Base-by-base conservation (phyloP, 2,113 vertebrate genomes). In the Aspidoscelis tigris region DNA sequence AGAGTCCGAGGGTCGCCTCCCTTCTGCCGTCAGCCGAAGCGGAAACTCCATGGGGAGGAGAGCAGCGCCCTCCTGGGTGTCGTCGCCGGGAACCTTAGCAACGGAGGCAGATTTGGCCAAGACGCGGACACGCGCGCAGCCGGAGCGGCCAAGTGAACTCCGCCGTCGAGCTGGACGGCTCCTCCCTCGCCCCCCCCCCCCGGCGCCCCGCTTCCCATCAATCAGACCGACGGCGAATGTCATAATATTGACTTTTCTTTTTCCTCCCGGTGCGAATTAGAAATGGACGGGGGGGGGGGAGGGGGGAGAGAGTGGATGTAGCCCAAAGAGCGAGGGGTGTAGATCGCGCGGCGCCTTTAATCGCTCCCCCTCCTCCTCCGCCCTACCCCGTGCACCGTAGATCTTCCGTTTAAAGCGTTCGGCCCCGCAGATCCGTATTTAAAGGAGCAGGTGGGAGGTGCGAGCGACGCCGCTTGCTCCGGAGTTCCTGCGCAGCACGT, bases 381-480 rank as follows among this genome's bases (percentile, higher is more conserved):
- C 66, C 71, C 0, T n/a, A 81, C 53, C 65, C 83, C 82, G 87
- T 91, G 86, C 91, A 90, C 91, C 90, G 90, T 92, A 85, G 93
- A 90, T 92, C 93, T 93, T 90, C 93, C 80, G 81, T 91, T 86
- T 93, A 90, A 91, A 91, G 87, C 89, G 61, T 90, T 89, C 92
- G 91, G 93, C 93, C 91, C 90, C 93, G 94, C 95, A 87, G 94
- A 95, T 89, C 92, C 92, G 91, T 96, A 94, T 97, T 97, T 96
- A 96, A 96, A 97, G 95, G 93, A 91, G 94, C 93, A 92, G 91
- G 95, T 94, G 95, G 93, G 95, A 96, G 96, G 97, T 94, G 86
- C 81, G 55, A 89, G 61, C 71, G 85, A 44, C 81, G 96, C 92
- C 91, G 94, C 33, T 89, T 86, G 92, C 93, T 89, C 94, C 84